Evolutionary conservation across 37 sponge, comb jelly and placozoan species (phyloP).

Genomic region (Beroe forskalii): DNA sequence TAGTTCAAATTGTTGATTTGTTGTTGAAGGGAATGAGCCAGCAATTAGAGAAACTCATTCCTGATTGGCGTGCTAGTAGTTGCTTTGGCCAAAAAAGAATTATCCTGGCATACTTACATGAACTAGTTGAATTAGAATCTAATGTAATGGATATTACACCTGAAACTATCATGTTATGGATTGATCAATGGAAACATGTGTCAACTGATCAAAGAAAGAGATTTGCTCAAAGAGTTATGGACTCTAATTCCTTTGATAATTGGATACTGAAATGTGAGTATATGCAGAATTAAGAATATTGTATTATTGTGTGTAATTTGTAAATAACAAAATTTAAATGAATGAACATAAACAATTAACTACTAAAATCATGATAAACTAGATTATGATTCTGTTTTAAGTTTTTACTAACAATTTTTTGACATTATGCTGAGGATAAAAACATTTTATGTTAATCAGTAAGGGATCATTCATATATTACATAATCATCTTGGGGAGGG

Average conservation of each 20-base stretch:
- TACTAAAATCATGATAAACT: too few species aligned
- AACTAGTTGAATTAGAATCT: background rate
- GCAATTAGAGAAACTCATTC: background rate
- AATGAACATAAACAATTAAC: too few species aligned
- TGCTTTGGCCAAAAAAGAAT: background rate
- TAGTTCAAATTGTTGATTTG: background rate
- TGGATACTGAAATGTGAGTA: background rate
- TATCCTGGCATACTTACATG: background rate
- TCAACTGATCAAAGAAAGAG: background rate
- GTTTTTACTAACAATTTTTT: too few species aligned
- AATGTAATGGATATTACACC: background rate
- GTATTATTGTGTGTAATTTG: too few species aligned
- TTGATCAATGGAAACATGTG: background rate
- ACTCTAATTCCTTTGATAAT: background rate
- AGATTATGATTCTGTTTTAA: too few species aligned
- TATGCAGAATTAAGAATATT: too few species aligned
- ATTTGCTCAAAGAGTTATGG: background rate
- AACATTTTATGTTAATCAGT: too few species aligned
- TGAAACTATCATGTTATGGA: background rate
- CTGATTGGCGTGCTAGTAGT: background rate
- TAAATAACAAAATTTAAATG: too few species aligned
- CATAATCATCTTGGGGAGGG: too few species aligned
- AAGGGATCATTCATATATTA: too few species aligned
- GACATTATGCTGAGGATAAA: too few species aligned
- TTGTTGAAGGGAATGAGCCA: background rate